Base-by-base conservation (phyloP, 2,113 vertebrate genomes). In the Nibea coibor region DNA sequence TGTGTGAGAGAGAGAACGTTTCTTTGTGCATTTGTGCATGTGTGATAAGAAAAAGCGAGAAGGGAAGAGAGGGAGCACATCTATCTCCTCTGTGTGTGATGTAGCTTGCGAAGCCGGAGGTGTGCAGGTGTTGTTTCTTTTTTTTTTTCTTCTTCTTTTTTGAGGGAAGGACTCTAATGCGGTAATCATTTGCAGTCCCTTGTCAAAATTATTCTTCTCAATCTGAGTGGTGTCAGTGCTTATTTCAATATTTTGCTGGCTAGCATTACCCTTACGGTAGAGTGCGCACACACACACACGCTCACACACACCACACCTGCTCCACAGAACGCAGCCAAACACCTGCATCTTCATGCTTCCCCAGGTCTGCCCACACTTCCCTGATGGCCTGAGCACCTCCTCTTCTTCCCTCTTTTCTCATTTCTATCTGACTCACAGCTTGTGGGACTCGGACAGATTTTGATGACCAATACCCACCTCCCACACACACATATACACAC, bases 341-440 rank as follows among this genome's bases (percentile, higher is more conserved):
- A 95, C 92, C 94, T 95, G 95, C 93, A 94, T 91, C 81, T 56
- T 80, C 47, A 75, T 39, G 78, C 75, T 82, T 92, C 83, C 79
- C 69, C 74, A 77, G 89, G 82, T 90, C 89, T 83, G 70, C 81
- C 78, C 81, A 87, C 81, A 84, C 86, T 84, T 87, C 87, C 87
- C 86, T 51, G 83, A 80, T 83, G 80, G 75, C 87, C 82, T 12
- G 67, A 54, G 61, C 15, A 53, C 75, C 59, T 67, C 85, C 73
- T 84, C 70, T 78, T 80, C 85, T 54, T 84, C 45, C 58, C 78
- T 79, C 63, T 88, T 87, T 83, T 87, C 87, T 90, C 89, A 84
- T 88, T 91, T 94, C 78, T 75, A 75, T 82, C 73, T 80, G 77
- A 82, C 81, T 90, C 87, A 78, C 91, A 91, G 87, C 91, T 93